These are phyloP conservation scores for Orthosia gracilis DNA, from an alignment of 2,888 invertebrate species.

Conservation along the genomic window DNA sequence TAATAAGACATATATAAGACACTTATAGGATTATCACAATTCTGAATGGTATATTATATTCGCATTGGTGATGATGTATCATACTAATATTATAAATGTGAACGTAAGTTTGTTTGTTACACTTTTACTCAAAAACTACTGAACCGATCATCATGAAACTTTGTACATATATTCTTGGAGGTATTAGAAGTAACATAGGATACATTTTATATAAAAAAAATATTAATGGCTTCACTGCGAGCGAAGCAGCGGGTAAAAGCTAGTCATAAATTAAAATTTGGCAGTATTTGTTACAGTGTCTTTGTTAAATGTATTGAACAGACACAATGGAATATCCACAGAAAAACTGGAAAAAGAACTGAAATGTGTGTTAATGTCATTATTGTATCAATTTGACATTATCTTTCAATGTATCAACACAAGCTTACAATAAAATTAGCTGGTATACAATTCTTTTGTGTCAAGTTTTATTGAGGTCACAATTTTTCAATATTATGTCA, in stretches of 20 bases:
- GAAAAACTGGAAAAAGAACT: neutral
- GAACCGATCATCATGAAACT: too few relatives aligned
- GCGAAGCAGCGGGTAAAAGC: too few relatives aligned
- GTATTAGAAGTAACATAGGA: too few relatives aligned
- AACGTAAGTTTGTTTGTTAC: too few relatives aligned
- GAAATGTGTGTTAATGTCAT: neutral
- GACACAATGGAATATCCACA: neutral
- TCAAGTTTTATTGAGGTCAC: neutral
- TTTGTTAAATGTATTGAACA: neutral
- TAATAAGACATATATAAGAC: too few relatives aligned
- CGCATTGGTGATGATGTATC: neutral
- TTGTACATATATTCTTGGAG: too few relatives aligned
- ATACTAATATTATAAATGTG: too few relatives aligned
- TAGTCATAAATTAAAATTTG: neutral
- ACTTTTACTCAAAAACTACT: too few relatives aligned
- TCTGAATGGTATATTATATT: neutral
- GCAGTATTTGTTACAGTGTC: neutral
- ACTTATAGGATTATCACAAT: neutral
- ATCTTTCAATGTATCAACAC: neutral
- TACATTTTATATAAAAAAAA: too few relatives aligned
- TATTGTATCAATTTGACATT: neutral
- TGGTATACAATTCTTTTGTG: neutral
- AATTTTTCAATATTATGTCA: neutral
- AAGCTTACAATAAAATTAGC: neutral
- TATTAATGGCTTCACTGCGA: too few relatives aligned